Base-by-base conservation (phyloP, 2,797 vertebrate species). In the Megaceryle alcyon region DNA sequence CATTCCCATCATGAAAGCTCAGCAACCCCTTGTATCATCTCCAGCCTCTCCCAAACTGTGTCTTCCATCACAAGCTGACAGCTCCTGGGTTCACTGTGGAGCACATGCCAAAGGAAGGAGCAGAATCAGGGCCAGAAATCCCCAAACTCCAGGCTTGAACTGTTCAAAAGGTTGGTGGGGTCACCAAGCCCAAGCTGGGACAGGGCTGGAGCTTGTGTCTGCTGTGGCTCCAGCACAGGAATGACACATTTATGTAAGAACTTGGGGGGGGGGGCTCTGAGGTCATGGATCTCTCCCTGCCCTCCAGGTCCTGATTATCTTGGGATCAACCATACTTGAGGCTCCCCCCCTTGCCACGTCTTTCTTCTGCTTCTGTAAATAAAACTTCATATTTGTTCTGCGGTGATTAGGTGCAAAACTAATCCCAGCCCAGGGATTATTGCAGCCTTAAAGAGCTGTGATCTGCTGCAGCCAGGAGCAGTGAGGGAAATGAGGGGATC, bases 381-480 rank as follows among this genome's bases (percentile, higher is more conserved):
- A 96, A 95, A 95, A 96, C 92, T 96, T 96, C 11, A 0, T 88
- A 90, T 96, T 96, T 95, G 70, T 94, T 96, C 92, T 88, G 85
- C 80, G 20, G 90, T 94, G 96, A 97, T 97, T 97, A 96, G 96
- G 96, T 95, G 92, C 96, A 97, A 96, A 96, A 94, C 87, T 97
- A 97, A 97, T 97, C 96, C 92, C 95, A 54, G 90, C 31, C 96
- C 15, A 75, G 82, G 94, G 96, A 96, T 97, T 95, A 97, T 88
- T 96, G 95, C 91, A 96, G 94, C 95, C 95, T 94, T 96, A 94
- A 95, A 96, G 87, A 97, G 94, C 87, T 1, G 83, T 5, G 96
- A 94, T 92, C 89, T 90, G 85, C 87, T 41, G 80, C 92, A 49
- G 80, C 10, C 79, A 4, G 6, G 17, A 65, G 91, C 87, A 28